A percentile compares a stretch with the other conserved stretches of the same genome.
Conservation (phyloP, 2,888 invertebrate genomes). For the Rugalucina vietnamica region DNA sequence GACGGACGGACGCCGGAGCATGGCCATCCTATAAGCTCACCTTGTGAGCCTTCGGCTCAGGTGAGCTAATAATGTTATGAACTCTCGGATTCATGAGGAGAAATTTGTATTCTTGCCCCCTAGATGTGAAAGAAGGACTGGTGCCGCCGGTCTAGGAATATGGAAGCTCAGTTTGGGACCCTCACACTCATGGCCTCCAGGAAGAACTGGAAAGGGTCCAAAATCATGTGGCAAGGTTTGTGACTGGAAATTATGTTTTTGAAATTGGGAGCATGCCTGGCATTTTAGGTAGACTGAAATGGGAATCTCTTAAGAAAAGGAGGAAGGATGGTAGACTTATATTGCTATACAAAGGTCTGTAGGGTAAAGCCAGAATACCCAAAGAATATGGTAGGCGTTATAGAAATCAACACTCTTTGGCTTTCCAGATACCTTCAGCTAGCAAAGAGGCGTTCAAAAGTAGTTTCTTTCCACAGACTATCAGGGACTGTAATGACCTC, state of each 20-base stretch:
- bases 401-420: slow-evolving; percentile 2
- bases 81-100: not conserved
- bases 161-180: not conserved
- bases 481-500: not conserved
- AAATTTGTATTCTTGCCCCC: not conserved
- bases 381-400: not conserved
- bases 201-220: not conserved
- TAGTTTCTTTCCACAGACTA: not conserved
- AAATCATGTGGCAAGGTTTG: not conserved
- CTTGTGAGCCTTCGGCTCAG: too few species aligned
- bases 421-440: not conserved
- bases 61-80: too few species aligned
- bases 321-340: not conserved
- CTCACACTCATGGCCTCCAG: not conserved
- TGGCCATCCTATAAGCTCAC: too few species aligned
- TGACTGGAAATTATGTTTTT: not conserved
- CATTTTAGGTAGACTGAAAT: not conserved
- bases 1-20: too few species aligned
- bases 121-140: not conserved
- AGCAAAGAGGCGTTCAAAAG: not conserved
- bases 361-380: too few species aligned
- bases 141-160: not conserved
- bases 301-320: not conserved
- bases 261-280: not conserved
- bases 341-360: not conserved